Evolutionary conservation across 2,113 vertebrate genomes (phyloP).

Genomic region (Chrysemys picta): DNA sequence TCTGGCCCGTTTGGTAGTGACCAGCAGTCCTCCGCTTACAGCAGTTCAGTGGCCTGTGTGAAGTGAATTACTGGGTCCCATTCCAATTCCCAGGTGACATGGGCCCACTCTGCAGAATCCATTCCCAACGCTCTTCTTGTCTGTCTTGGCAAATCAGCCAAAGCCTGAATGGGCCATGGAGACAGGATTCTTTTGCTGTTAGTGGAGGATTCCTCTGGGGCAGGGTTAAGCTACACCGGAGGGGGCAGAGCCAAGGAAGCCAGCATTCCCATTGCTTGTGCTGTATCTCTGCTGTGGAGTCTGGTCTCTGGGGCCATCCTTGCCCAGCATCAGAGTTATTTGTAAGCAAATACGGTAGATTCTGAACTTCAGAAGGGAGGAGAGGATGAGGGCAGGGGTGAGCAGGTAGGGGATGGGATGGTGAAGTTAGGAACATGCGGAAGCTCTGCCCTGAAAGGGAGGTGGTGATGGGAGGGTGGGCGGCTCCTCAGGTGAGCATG

Average conservation of each 20-base stretch:
- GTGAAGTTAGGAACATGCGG: neutral
- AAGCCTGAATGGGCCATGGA: neutral
- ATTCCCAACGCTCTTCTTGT: neutral
- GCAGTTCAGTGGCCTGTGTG: neutral
- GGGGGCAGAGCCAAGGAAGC: neutral
- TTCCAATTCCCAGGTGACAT: neutral
- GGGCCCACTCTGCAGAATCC: neutral
- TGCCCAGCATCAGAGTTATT: neutral
- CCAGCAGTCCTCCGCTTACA: neutral
- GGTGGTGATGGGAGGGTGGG: neutral
- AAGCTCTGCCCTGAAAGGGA: neutral
- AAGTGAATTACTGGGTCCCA: neutral
- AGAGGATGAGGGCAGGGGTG: neutral
- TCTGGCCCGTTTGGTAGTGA: neutral
- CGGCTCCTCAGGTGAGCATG: neutral
- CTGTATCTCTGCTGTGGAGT: fast-evolving
- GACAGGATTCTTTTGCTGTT: neutral
- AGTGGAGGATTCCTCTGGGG: neutral
- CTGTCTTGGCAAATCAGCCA: neutral
- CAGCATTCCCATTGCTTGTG: neutral
- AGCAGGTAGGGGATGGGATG: neutral
- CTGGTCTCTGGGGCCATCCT: fast-evolving
- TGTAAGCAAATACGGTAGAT: fast-evolving
- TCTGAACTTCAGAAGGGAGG: fast-evolving
- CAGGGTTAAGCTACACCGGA: neutral